These are phyloP conservation scores for Carlito syrichta DNA, from an alignment of 2,113 vertebrate species.

Conservation along the genomic window DNA sequence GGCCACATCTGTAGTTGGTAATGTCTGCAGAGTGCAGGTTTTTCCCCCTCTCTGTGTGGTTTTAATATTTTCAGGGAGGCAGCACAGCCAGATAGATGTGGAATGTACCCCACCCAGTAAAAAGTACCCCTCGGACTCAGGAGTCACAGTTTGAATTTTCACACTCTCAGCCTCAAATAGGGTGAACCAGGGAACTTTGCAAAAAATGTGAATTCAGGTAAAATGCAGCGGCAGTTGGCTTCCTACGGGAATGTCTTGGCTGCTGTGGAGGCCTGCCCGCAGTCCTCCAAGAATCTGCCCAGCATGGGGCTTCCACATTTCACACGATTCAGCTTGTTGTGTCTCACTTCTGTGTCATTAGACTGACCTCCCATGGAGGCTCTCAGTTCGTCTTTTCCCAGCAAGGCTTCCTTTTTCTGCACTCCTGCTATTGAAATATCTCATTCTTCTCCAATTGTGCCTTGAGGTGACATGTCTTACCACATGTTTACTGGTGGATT, in stretches of 20 bases:
- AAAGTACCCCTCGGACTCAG: neutral
- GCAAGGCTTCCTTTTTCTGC: neutral
- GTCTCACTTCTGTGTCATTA: neutral
- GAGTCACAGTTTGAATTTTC: neutral
- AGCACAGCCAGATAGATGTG: neutral
- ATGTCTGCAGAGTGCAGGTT: neutral
- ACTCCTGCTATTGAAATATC: neutral
- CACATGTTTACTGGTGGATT: neutral
- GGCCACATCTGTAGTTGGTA: neutral
- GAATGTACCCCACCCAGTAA: neutral
- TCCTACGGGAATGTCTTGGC: neutral
- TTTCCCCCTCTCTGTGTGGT: neutral
- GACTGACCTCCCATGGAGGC: neutral
- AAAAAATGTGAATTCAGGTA: neutral
- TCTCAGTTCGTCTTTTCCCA: neutral
- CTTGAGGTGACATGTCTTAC: neutral
- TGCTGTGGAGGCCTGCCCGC: neutral
- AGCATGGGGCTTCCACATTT: fast-evolving
- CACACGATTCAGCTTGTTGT: neutral
- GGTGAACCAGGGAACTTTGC: neutral
- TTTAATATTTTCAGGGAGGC: neutral
- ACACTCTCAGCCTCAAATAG: neutral
- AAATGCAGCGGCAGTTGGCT: neutral
- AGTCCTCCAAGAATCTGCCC: neutral
- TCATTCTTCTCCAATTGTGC: neutral